phyloP scores from a whole-genome alignment of 1,140 invertebrate genomes.

The Leguminivora glycinivorella region DNA sequence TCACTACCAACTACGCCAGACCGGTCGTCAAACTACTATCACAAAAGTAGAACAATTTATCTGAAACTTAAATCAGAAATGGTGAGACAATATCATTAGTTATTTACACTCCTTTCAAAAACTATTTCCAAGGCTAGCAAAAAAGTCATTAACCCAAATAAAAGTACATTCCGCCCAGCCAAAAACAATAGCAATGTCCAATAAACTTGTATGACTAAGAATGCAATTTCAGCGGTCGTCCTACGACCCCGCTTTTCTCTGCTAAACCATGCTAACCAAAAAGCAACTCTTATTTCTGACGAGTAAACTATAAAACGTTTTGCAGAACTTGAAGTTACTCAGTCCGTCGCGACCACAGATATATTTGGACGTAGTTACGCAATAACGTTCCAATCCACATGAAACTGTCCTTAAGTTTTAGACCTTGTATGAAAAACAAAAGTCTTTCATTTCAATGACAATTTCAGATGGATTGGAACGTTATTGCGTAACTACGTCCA shows the following conservation, averaged over 20 bases:
- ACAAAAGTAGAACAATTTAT: not conserved
- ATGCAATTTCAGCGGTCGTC: constrained; percentile 25
- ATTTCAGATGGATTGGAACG: too few species aligned
- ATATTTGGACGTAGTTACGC: too few species aligned
- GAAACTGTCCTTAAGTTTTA: too few species aligned
- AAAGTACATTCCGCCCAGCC: not conserved
- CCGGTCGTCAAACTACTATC: too few species aligned
- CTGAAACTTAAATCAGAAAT: not conserved
- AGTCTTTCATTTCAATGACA: too few species aligned
- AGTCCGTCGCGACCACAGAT: too few species aligned
- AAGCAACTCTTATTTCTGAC: not conserved
- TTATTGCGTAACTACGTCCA: too few species aligned
- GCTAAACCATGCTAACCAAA: not conserved
- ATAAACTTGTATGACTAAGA: constrained; percentile 25
- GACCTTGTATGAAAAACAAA: too few species aligned
- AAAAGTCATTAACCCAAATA: constrained; percentile 8
- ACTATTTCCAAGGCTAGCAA: not conserved
- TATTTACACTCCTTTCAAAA: not conserved
- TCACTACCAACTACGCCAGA: too few species aligned
- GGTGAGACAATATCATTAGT: not conserved
- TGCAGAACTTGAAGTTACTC: constrained; percentile 32
- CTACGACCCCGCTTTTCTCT: not conserved
- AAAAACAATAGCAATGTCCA: constrained; percentile 4
- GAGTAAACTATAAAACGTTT: constrained; percentile 31
- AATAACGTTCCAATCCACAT: too few species aligned